Base-by-base conservation (phyloP, 1,140 invertebrate species). In the Sycophila sp. region DNA sequence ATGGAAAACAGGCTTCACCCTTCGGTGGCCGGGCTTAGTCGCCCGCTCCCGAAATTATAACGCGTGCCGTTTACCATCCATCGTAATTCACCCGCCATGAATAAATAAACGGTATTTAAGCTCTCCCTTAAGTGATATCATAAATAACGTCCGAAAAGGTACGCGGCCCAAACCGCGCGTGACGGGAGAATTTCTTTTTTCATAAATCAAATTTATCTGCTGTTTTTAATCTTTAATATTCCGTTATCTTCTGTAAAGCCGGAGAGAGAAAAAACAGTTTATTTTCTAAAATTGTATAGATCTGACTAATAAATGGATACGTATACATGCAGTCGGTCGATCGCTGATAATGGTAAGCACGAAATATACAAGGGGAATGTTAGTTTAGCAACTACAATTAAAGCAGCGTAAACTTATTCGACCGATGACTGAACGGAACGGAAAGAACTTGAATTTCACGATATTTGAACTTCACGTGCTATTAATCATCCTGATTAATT, bases 71-170 rank as follows among this genome's bases (percentile, higher is more conserved):
- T 55, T 38, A 30, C 63, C 63, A 56, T 40, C 34, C n/a, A 56
- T 66, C 63, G 51, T 66, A 55, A 66, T 66, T 56, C 51, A 66
- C 22, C 26, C 63, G 51, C 42, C 51, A 56, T 66, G 34, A 62
- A 66, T 66, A 55, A 66, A 40, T 55, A 55, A 66, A 53, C 22
- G 63, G 30, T 56, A 66, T 66, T 56, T 28, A 66, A 55, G 34
- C 51, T 15, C 36, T 0, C 7, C 24, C 51, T 22, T 55, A 66
- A 66, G 26, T 56, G 63, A 66, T 55, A 32, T 42, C 63, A 56
- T 56, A 45, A 66, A 66, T 66, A 66, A 66, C 24, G 10, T 30
- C 36, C n/a, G 15, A 42, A 56, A 55, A 32, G 26, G 17, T 38
- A 58, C 15, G n/a, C 13, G 7, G 17, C 28, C 19, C 22, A n/a